phyloP scores from a whole-genome alignment of 2,797 vertebrate species.

The Enteromius treurensis region DNA sequence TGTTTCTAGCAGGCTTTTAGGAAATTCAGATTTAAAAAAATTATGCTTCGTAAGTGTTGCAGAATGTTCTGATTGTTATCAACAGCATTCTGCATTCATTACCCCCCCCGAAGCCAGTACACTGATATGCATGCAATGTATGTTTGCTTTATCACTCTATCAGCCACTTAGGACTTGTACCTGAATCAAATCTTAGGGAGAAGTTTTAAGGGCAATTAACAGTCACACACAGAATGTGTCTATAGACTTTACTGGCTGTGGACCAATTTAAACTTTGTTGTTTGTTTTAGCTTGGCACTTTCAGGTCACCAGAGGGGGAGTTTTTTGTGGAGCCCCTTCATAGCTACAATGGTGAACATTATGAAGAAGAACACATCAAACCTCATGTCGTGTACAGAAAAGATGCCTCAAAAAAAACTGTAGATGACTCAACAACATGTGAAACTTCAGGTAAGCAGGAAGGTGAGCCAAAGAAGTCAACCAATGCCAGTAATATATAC shows the following conservation, averaged over 20 bases:
- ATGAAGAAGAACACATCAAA: slow-evolving; percentile 94
- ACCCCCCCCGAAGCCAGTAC: slow-evolving; percentile 16
- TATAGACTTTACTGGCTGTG: slow-evolving; percentile 41
- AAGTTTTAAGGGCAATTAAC: slow-evolving; percentile 52
- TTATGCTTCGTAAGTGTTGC: slow-evolving; percentile 8
- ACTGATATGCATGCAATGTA: slow-evolving; percentile 62
- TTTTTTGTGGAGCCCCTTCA: slow-evolving; percentile 96
- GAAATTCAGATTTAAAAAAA: not conserved
- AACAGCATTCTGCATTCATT: slow-evolving; percentile 46
- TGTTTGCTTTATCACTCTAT: slow-evolving; percentile 52
- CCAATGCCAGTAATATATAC: too few relatives aligned
- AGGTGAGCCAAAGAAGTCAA: not conserved
- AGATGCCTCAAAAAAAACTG: slow-evolving; percentile 71
- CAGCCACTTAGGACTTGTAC: slow-evolving; percentile 32
- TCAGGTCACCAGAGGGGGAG: slow-evolving; percentile 94
- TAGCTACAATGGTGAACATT: slow-evolving; percentile 83
- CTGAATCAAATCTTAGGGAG: slow-evolving; percentile 42
- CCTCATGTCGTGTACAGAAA: slow-evolving; percentile 93
- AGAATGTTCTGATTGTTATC: slow-evolving; percentile 68
- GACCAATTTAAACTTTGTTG: slow-evolving; percentile 53
- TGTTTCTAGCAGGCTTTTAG: not conserved
- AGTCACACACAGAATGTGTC: slow-evolving; percentile 51
- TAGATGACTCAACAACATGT: slow-evolving; percentile 77
- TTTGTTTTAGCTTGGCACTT: slow-evolving; percentile 89
- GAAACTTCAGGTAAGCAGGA: slow-evolving; percentile 87